Conservation (phyloP, 2,113 vertebrate species). For the Rallus limicola region DNA sequence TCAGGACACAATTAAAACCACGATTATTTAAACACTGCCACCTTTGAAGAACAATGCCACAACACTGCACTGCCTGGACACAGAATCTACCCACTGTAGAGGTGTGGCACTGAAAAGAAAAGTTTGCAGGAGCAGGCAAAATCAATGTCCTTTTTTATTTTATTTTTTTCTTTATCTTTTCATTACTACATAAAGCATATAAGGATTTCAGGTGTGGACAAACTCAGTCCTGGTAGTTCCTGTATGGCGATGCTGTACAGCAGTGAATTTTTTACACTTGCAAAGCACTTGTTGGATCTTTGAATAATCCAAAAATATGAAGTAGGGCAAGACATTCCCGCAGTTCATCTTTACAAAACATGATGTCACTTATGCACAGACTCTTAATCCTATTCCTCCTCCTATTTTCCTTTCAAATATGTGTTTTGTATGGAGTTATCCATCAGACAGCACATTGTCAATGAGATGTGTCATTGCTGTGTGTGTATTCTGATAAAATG, state of each 20-base stretch:
- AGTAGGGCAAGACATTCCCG: constrained; percentile 10
- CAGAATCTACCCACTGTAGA: background rate
- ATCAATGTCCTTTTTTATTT: background rate
- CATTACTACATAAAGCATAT: background rate
- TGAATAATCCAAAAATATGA: constrained; percentile 26
- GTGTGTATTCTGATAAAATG: constrained; percentile 71
- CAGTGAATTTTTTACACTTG: background rate
- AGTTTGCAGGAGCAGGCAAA: background rate
- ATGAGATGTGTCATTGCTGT: constrained; percentile 72
- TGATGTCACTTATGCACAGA: background rate
- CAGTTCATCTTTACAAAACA: constrained; percentile 35
- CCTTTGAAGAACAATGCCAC: background rate
- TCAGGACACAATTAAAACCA: background rate
- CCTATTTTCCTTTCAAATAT: constrained; percentile 64
- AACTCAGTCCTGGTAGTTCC: background rate
- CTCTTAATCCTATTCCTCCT: constrained; percentile 70
- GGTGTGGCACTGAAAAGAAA: background rate
- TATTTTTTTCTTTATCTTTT: background rate
- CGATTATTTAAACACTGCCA: background rate
- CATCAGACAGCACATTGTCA: constrained; percentile 68
- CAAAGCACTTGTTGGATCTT: constrained; percentile 38
- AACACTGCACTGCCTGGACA: background rate
- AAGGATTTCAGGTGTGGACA: background rate
- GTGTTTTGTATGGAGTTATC: constrained; percentile 71
- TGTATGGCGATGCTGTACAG: background rate